A percentile compares a stretch with the other conserved stretches of the same genome.
These are phyloP conservation scores for Phasia obesa DNA, from an alignment of 2,888 invertebrate species.

Conservation along the genomic window DNA sequence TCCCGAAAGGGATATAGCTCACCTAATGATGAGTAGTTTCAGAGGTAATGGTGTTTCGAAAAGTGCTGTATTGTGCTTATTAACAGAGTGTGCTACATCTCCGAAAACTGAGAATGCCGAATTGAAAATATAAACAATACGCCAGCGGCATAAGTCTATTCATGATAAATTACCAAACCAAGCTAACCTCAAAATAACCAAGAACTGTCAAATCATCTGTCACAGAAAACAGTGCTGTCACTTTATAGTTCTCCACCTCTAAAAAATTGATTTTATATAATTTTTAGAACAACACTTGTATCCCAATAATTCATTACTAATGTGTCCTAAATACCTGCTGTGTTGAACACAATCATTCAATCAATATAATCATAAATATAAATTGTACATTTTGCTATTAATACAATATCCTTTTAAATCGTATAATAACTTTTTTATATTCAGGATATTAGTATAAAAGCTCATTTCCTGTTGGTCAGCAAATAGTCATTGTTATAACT, in stretches of 20 bases:
- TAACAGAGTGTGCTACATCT: no score
- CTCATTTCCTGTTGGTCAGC: constrained; percentile 31
- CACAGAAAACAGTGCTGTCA: no score
- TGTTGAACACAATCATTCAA: constrained; percentile 70
- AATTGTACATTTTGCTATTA: constrained; percentile 32
- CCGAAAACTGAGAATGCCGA: no score
- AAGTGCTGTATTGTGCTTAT: no score
- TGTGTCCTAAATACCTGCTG: constrained; percentile 54
- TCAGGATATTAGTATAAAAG: constrained; percentile 57
- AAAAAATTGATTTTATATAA: background rate
- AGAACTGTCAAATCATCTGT: no score
- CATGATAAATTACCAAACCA: no score
- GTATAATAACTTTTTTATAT: constrained; percentile 1
- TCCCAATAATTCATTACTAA: constrained; percentile 14
- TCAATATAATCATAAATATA: constrained; percentile 71
- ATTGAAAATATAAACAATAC: no score
- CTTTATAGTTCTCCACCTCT: background rate
- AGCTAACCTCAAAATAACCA: no score
- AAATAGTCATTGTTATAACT: constrained; percentile 49
- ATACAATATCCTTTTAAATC: constrained; percentile 39
- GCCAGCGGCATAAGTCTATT: no score
- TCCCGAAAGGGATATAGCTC: no score
- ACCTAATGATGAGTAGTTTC: no score
- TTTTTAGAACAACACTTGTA: background rate
- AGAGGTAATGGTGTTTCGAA: no score